Evolutionary conservation across 64 coral and sea anemone genomes (phyloP).

Genomic region (Dendronephthya gigantea): DNA sequence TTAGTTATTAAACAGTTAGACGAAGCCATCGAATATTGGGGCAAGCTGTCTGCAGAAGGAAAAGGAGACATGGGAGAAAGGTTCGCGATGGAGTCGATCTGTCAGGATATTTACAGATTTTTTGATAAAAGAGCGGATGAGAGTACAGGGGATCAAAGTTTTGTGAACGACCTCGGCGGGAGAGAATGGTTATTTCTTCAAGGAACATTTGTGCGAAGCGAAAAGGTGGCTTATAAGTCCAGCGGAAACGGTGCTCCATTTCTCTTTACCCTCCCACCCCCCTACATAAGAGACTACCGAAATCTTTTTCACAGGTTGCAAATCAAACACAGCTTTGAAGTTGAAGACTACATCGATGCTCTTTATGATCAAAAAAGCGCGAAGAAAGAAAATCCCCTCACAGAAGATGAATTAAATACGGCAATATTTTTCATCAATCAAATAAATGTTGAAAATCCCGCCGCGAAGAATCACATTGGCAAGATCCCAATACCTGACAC

Average conservation of each 20-base stretch:
- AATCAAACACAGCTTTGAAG: neutral
- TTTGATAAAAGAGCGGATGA: slow-evolving; percentile 44
- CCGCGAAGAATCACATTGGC: neutral
- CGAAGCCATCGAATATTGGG: neutral
- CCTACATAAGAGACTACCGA: slow-evolving; percentile 49
- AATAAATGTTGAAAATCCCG: neutral
- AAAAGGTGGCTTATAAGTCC: slow-evolving; percentile 62
- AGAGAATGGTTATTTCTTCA: slow-evolving; percentile 79
- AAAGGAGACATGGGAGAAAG: slow-evolving; percentile 21
- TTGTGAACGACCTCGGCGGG: slow-evolving; percentile 37
- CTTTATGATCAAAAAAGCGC: slow-evolving; percentile 39
- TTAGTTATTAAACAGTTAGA: slow-evolving; percentile 48
- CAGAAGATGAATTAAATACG: slow-evolving; percentile 47
- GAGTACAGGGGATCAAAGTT: neutral
- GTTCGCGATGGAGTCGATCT: slow-evolving; percentile 26
- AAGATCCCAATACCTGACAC: neutral
- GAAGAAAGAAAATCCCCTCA: slow-evolving; percentile 51
- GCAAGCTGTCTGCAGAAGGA: neutral
- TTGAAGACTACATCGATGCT: slow-evolving; percentile 2
- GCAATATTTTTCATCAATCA: neutral
- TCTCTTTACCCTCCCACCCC: slow-evolving; percentile 55
- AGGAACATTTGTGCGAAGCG: slow-evolving; percentile 49
- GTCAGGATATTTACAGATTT: slow-evolving; percentile 35
- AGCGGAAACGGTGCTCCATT: slow-evolving; percentile 13
- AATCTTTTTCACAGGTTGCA: slow-evolving; percentile 64